Percentiles rank a stretch among this genome's conserved stretches.
Evolutionary conservation across 1,140 invertebrate genomes (phyloP).

Genomic region (Mactra quadrangularis): DNA sequence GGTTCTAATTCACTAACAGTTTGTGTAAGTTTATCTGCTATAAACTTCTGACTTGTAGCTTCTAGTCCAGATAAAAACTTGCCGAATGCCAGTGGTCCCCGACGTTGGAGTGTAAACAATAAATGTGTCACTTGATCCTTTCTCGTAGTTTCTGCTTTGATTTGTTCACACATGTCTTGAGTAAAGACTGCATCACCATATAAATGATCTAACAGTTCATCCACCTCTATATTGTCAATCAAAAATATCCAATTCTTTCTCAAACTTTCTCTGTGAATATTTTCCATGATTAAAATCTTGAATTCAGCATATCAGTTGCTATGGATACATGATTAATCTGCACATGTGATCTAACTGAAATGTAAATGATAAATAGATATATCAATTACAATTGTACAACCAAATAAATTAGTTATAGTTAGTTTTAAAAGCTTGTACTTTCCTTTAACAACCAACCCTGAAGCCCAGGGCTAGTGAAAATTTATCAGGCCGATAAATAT

Average conservation of each 20-base stretch:
- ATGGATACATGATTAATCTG: too few species aligned
- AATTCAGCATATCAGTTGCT: too few species aligned
- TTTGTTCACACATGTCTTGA: constrained; percentile 50
- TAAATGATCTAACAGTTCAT: constrained; percentile 47
- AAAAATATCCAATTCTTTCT: constrained; percentile 50
- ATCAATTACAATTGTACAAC: neutral
- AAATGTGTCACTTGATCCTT: constrained; percentile 43
- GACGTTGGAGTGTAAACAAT: constrained; percentile 44
- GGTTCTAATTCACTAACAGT: neutral
- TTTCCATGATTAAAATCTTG: constrained; percentile 52
- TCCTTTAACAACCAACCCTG: too few species aligned
- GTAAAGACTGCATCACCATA: constrained; percentile 7
- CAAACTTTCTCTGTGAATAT: constrained; percentile 39
- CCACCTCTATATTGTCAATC: constrained; percentile 30
- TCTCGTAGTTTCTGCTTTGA: constrained; percentile 38
- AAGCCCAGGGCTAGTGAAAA: too few species aligned
- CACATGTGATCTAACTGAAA: neutral
- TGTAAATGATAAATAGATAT: neutral
- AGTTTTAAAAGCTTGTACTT: neutral
- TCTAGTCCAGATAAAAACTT: constrained; percentile 28
- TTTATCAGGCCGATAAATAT: too few species aligned
- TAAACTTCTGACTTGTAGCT: constrained; percentile 37
- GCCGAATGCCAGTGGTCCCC: constrained; percentile 46
- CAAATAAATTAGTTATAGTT: neutral
- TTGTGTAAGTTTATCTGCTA: constrained; percentile 25